Base-by-base conservation (phyloP, 1,140 invertebrate species). In the Zaprionus nigranus region DNA sequence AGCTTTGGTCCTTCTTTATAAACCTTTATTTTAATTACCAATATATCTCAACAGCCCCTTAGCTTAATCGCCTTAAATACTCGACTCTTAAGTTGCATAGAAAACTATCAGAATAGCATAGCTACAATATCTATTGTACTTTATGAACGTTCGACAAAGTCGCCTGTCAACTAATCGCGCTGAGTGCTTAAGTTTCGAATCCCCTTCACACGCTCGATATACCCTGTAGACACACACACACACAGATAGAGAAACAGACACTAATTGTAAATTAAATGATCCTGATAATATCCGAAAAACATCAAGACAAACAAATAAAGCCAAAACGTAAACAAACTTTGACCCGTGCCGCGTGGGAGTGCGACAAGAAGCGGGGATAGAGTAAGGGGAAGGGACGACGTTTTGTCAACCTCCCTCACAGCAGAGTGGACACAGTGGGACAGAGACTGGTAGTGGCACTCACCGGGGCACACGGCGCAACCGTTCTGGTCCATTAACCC, bases 401-500 rank as follows among this genome's bases (percentile, higher is more conserved):
- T 74, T 73, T 74, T 74, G 75, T 78, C 64, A 74, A 68, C 40
- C 64, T 17, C 61, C n/a, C 38, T 24, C 20, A 2, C 12, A 58
- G 28, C 4, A 73, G 13, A 53, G 36, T 28, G 17, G 24, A 51
- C 2, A 26, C 36, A 46, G 53, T 58, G 72, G 4, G 12, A 13
- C 11, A 13, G 34, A 54, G 36, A 72, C 58, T 26, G 59, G 70
- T n/a, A 6, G n/a, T 17, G 40, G 61, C 83, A 87, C 83, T 86
- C 83, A 87, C 80, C 62, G 78, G 69, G 70, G 80, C 86, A 90
- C 79, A 90, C 86, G 79, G 78, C 85, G 85, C 81, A 85, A 90
- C 85, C 79, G 88, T 91, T 91, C 88, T 88, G 88, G 88, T 91
- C 88, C 88, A 91, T 91, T 91, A 91, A 91, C 88, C 82, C 88